Evolutionary conservation across 2,797 vertebrate genomes (phyloP).

Genomic region (Falco biarmicus): DNA sequence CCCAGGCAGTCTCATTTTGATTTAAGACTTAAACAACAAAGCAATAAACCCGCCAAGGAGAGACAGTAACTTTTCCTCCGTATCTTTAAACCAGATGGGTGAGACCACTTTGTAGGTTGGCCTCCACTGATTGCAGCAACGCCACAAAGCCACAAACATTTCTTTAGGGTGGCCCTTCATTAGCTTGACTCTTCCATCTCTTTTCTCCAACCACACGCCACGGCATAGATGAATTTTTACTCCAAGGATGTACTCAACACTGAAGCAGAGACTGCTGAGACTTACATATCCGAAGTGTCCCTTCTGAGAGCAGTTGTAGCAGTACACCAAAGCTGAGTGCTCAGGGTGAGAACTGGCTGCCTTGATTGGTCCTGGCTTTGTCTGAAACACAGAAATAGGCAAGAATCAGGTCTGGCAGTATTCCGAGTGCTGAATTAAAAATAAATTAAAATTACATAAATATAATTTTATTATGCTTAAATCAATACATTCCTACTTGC

Average conservation of each 20-base stretch:
- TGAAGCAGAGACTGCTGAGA: neutral
- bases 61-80: neutral
- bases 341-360: neutral
- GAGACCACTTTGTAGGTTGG: neutral
- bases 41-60: neutral
- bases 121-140: neutral
- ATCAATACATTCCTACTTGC: neutral
- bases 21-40: neutral
- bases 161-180: neutral
- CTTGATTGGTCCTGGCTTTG: conserved; percentile 77
- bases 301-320: conserved; percentile 80
- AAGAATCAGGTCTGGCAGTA: neutral
- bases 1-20: neutral
- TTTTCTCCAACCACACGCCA: accelerated
- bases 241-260: no score
- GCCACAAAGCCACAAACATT: neutral
- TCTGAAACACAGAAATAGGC: conserved; percentile 69
- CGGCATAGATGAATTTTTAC: neutral
- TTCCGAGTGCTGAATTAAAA: conserved; percentile 7
- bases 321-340: conserved; percentile 67
- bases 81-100: neutral
- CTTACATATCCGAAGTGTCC: conserved; percentile 83
- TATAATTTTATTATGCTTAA: neutral
- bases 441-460: conserved; percentile 6
- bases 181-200: neutral